phyloP scores from a whole-genome alignment of 92 coral and sea anemone genomes.

The Muricea muricata region DNA sequence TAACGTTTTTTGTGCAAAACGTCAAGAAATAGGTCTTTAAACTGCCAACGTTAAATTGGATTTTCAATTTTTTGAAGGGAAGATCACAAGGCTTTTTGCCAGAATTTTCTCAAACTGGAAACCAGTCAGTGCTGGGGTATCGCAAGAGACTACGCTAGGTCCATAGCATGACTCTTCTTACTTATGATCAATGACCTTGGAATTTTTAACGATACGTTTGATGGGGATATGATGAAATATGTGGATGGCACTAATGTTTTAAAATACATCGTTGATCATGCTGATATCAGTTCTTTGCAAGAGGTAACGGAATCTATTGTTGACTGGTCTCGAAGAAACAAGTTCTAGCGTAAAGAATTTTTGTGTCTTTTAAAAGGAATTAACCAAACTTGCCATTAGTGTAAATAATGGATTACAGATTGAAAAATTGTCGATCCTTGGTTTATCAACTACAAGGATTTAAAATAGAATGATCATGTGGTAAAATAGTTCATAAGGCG shows the following conservation, averaged over 20 bases:
- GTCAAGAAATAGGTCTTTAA: not conserved
- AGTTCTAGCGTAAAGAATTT: too few species aligned
- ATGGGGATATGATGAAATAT: not conserved
- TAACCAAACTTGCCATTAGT: not conserved
- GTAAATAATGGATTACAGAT: not conserved
- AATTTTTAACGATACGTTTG: not conserved
- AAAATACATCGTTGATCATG: not conserved
- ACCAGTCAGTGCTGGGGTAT: too few species aligned
- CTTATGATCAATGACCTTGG: not conserved
- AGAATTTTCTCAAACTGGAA: not conserved
- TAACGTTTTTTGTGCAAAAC: not conserved
- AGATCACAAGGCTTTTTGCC: too few species aligned
- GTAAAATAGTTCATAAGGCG: not conserved
- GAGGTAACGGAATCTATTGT: not conserved
- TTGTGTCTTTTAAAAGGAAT: not conserved
- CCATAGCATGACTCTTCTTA: not conserved
- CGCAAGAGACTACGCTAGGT: not conserved
- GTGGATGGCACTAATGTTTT: not conserved
- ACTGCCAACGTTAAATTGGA: too few species aligned
- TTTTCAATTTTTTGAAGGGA: too few species aligned
- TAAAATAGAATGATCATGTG: not conserved
- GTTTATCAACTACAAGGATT: not conserved
- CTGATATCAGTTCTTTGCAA: not conserved
- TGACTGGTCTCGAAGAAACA: too few species aligned
- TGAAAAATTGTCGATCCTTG: too few species aligned